Conservation (phyloP, 30 jellyfish, hydroid and myxozoan genomes). For the Cassiopea andromeda region DNA sequence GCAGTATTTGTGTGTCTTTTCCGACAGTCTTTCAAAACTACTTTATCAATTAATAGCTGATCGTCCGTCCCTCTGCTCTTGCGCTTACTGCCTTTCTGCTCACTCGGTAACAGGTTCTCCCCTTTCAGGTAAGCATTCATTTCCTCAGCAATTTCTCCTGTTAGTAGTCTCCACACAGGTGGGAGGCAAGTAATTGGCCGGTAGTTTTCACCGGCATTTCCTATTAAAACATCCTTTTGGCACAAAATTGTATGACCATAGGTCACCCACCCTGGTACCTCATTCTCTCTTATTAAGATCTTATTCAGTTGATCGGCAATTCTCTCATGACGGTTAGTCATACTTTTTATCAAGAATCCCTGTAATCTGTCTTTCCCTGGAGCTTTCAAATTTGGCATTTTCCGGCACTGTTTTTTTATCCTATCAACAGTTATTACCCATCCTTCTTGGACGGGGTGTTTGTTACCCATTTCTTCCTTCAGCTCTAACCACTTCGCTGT, state of each 20-base stretch:
- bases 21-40: constrained; percentile 5
- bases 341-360: neutral
- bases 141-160: constrained; percentile 33
- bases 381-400: constrained; percentile 24
- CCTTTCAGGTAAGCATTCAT: constrained; percentile 8
- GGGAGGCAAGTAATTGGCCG: constrained; percentile 24
- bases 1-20: constrained; percentile 13
- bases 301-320: constrained; percentile 1
- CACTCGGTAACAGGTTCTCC: neutral
- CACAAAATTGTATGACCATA: constrained; percentile 11
- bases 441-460: neutral
- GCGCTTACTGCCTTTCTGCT: constrained; percentile 1
- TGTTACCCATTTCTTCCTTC: neutral
- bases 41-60: constrained; percentile 10
- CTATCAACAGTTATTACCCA: neutral
- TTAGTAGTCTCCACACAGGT: constrained; percentile 11
- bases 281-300: neutral
- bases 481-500: neutral
- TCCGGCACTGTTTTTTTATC: neutral
- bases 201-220: constrained; percentile 1
- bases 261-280: constrained; percentile 13
- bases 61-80: constrained; percentile 17
- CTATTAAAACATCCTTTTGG: neutral
- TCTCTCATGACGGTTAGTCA: neutral
- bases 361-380: constrained; percentile 25